Evolutionary conservation across 1,140 invertebrate species (phyloP).

Genomic region (Lordiphosa clarofinis): DNA sequence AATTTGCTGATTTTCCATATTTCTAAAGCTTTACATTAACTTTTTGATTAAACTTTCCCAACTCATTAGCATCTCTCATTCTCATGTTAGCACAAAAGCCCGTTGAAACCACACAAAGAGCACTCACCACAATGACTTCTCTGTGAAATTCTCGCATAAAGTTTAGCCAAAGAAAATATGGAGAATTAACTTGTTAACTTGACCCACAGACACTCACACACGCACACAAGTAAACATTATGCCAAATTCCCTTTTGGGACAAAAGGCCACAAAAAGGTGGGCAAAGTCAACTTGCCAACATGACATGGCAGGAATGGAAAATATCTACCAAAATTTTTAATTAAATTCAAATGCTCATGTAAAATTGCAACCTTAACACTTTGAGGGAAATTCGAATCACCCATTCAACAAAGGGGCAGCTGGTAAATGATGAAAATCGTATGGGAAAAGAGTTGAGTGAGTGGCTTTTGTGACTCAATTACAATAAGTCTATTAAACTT

Average conservation of each 20-base stretch:
- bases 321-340: conserved; percentile 60
- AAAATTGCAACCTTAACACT: conserved; percentile 44
- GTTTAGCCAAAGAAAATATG: conserved; percentile 72
- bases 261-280: conserved; percentile 61
- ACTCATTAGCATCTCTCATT: not conserved
- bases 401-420: conserved; percentile 24
- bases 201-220: conserved; percentile 28
- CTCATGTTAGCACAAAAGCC: not conserved
- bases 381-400: not conserved
- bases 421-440: conserved; percentile 14
- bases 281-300: conserved; percentile 62
- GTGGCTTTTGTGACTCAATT: conserved; percentile 77
- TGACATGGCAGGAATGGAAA: conserved; percentile 27
- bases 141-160: conserved; percentile 26
- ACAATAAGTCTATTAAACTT: conserved; percentile 76
- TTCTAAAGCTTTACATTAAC: too few relatives aligned
- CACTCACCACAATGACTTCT: not conserved
- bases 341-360: conserved; percentile 48
- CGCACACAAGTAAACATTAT: conserved; percentile 42
- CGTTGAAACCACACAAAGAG: conserved; percentile 1
- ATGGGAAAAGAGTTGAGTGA: conserved; percentile 45
- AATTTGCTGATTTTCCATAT: too few relatives aligned
- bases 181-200: conserved; percentile 75
- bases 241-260: conserved; percentile 63
- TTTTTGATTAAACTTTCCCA: too few relatives aligned